Evolutionary conservation across 2,797 vertebrate genomes (phyloP), one percentile per base, ranked within the genome.

Genomic region (Scleropages formosus): DNA sequence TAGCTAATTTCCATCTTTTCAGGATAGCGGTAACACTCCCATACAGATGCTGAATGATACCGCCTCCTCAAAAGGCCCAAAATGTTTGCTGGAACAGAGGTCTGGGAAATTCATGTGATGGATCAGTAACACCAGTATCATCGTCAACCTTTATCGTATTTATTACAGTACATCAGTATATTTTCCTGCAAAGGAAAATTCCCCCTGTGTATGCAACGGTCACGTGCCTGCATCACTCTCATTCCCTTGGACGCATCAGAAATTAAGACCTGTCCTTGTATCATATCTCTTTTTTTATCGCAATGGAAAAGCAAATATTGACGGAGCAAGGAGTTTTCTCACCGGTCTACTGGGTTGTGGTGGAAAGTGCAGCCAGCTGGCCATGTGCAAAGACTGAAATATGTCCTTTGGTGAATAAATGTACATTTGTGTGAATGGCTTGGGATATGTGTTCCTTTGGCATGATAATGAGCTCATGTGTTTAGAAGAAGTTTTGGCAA

Each of bases 1-100:
- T 65, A 76, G 77, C 73, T 53, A 49, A 49, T 73, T 47, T 82
- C 72, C 71, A 78, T 79, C 79, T 75, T 64, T 77, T 80, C 58
- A 68, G 46, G 58, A 31, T 74, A 77, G 77, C 60, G 22, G 16
- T 13, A 49, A 77, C 76, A 61, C 78, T 82, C 56, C 64, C 46
- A 18, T 73, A 53, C 4, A 13, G 51, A 69, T 51, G 46, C 20
- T 26, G 20, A 3, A 22, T 20, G 0, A 39, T 2, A 31, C 31
- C 20, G 3, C 47, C 7, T 47, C 44, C 18, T 2, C 31, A 39
- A 31, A 6, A 39, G 31, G 39, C 31, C n/a, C n/a, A n/a, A n/a
- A n/a, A n/a, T n/a, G n/a, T n/a, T n/a, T n/a, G n/a, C n/a, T n/a
- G n/a, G n/a, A n/a, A n/a, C n/a, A n/a, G n/a, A n/a, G n/a, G n/a